These are phyloP conservation scores for Crocodylus rhombifer DNA, from an alignment of 2,797 vertebrate species.

Conservation along the genomic window DNA sequence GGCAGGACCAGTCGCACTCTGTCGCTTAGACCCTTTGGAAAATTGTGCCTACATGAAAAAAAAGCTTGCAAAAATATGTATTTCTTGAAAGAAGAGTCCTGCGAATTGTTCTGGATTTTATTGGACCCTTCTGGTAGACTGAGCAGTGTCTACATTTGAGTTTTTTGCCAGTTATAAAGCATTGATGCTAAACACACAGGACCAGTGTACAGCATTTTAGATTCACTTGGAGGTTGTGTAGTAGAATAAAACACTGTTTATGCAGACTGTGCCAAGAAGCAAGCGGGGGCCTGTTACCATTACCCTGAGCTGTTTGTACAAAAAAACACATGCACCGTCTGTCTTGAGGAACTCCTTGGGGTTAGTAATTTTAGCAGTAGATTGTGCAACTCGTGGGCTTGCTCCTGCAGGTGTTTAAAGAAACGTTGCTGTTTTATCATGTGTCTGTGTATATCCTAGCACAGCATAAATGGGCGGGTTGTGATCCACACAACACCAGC, in stretches of 20 bases:
- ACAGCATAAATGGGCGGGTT: fast-evolving
- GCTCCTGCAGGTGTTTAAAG: constrained; percentile 54
- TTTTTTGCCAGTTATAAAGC: neutral
- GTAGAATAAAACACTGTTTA: neutral
- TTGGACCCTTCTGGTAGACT: neutral
- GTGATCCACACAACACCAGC: neutral
- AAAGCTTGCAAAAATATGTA: neutral
- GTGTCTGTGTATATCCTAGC: neutral
- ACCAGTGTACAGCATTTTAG: fast-evolving
- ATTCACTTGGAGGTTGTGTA: neutral
- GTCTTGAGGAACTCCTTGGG: neutral
- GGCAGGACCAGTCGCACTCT: neutral
- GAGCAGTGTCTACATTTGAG: neutral
- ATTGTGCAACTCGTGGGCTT: constrained; percentile 46
- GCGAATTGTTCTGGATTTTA: too few relatives aligned
- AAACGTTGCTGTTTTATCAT: neutral
- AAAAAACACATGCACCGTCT: constrained; percentile 47
- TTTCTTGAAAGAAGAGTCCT: too few relatives aligned
- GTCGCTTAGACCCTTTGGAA: neutral
- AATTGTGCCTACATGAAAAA: neutral
- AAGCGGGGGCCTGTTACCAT: neutral
- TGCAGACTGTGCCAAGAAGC: constrained; percentile 17
- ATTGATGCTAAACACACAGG: neutral
- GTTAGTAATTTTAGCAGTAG: neutral
- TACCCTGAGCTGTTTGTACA: constrained; percentile 35